Percentiles rank a stretch among this genome's conserved stretches.
These are phyloP conservation scores for Zaprionus taronus DNA, from an alignment of 1,140 invertebrate genomes.

Conservation along the genomic window DNA sequence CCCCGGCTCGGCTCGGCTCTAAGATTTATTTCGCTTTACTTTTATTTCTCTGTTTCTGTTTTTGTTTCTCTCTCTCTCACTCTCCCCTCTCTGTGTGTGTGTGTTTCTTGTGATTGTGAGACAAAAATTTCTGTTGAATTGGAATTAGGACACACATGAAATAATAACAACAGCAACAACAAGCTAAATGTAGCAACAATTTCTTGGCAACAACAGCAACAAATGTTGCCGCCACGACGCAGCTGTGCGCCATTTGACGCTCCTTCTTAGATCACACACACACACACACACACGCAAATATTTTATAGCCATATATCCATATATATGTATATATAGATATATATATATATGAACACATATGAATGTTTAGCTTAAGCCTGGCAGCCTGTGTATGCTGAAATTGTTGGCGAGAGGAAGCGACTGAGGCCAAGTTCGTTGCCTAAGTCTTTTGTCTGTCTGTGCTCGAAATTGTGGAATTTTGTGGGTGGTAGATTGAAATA, in stretches of 20 bases:
- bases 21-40: constrained; percentile 80
- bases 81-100: constrained; percentile 1
- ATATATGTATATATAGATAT: constrained; percentile 28
- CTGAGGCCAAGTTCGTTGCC: constrained; percentile 68
- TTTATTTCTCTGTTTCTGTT: constrained; percentile 45
- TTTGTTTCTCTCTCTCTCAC: constrained; percentile 1
- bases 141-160: constrained; percentile 80
- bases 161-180: constrained; percentile 51
- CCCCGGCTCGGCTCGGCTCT: constrained; percentile 41
- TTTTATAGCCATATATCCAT: constrained; percentile 5
- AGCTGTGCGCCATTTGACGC: constrained; percentile 78
- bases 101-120: constrained; percentile 69
- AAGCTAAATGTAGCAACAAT: constrained; percentile 71
- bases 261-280: constrained; percentile 61
- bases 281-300: constrained; percentile 20
- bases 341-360: neutral
- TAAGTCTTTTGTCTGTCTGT: constrained; percentile 75
- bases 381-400: constrained; percentile 24
- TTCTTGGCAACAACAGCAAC: constrained; percentile 45
- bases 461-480: constrained; percentile 28
- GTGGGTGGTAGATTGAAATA: constrained; percentile 34
- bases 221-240: constrained; percentile 49
- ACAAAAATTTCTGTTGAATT: constrained; percentile 82
- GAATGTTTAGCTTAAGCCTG: constrained; percentile 31
- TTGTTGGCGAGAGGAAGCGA: constrained; percentile 11